These are phyloP conservation scores for Gasterosteus aculeatus DNA, from an alignment of 2,113 vertebrate species.

Conservation along the genomic window DNA sequence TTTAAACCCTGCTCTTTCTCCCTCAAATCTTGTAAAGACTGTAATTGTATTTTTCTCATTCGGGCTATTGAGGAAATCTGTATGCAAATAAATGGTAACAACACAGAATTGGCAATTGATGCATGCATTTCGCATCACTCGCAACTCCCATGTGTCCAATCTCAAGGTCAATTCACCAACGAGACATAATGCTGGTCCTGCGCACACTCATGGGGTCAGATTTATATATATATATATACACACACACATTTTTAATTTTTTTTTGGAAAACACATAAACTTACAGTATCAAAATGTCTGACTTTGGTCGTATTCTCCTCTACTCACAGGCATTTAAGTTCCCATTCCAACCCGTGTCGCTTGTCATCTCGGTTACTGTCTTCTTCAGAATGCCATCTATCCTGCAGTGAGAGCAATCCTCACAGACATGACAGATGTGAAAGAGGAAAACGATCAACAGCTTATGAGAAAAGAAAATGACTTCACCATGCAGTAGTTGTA, in stretches of 20 bases:
- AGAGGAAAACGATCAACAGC: neutral
- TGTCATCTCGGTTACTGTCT: conserved; percentile 9
- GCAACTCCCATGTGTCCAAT: neutral
- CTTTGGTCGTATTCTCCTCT: neutral
- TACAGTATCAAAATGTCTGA: conserved; percentile 2
- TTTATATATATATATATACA: too few species aligned
- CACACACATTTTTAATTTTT: too few species aligned
- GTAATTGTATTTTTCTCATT: conserved; percentile 40
- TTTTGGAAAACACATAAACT: too few species aligned
- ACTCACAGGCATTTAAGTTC: conserved; percentile 4
- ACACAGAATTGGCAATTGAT: neutral
- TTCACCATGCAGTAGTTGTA: neutral
- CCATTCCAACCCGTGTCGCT: conserved; percentile 11
- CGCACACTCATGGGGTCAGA: too few species aligned
- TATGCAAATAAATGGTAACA: conserved; percentile 9
- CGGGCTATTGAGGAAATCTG: conserved; percentile 12
- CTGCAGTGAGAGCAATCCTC: conserved; percentile 9
- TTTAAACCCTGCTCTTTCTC: conserved; percentile 24
- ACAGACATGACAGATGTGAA: conserved; percentile 15
- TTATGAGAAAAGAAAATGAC: neutral
- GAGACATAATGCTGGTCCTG: neutral
- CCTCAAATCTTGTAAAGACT: conserved; percentile 28
- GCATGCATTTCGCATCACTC: neutral
- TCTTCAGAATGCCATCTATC: conserved; percentile 11
- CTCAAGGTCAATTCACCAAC: neutral